Evolutionary conservation across 2,113 vertebrate species (phyloP).

Genomic region (Solenodon paradoxus): DNA sequence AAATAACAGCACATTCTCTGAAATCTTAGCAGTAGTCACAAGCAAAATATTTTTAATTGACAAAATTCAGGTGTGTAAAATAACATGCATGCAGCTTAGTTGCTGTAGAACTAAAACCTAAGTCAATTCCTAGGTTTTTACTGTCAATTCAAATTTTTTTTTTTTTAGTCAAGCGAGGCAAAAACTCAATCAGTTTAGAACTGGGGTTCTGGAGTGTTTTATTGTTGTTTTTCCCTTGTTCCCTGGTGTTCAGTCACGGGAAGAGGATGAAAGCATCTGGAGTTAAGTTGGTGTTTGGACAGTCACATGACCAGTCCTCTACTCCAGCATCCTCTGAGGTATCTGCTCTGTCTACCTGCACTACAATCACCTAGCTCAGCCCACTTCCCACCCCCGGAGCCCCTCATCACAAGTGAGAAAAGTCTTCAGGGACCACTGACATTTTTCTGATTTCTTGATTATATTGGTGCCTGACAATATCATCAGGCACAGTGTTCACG

Average conservation of each 20-base stretch:
- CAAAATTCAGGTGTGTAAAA: background rate
- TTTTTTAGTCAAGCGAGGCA: background rate
- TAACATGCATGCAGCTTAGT: background rate
- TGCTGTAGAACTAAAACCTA: background rate
- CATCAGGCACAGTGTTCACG: background rate
- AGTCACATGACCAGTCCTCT: background rate
- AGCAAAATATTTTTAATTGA: background rate
- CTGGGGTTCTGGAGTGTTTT: no score
- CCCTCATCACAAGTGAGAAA: background rate
- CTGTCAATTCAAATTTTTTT: background rate
- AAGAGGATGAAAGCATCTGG: background rate
- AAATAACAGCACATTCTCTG: constrained; percentile 6
- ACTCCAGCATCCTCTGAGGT: background rate
- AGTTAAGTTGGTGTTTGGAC: background rate
- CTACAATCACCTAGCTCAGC: background rate
- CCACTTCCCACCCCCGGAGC: background rate
- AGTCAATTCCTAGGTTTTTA: background rate
- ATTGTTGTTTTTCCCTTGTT: background rate
- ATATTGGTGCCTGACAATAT: background rate
- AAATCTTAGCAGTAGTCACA: background rate
- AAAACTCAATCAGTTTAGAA: background rate
- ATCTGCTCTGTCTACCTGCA: background rate
- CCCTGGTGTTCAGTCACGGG: background rate
- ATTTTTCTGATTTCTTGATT: background rate
- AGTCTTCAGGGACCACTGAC: background rate